Percentiles rank a stretch among this genome's conserved stretches.
Evolutionary conservation across 2,113 vertebrate genomes (phyloP).

Genomic region (Hiodon alosoides): DNA sequence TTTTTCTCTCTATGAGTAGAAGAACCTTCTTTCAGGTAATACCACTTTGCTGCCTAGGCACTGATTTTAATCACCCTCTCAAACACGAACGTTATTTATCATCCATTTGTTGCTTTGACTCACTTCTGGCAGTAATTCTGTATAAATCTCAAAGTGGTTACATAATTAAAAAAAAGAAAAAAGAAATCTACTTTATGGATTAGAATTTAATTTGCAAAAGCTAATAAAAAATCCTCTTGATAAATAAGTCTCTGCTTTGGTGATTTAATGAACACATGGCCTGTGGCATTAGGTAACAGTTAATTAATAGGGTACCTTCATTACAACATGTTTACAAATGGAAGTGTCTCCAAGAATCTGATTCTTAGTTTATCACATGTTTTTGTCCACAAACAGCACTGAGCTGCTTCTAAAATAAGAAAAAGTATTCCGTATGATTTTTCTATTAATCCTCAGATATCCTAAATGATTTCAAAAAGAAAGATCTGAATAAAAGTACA

Average conservation of each 20-base stretch:
- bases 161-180: constrained; percentile 44
- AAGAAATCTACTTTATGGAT: constrained; percentile 49
- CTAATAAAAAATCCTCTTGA: constrained; percentile 51
- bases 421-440: too few species aligned
- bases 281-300: neutral
- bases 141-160: constrained; percentile 44
- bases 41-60: constrained; percentile 32
- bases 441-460: too few species aligned
- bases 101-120: constrained; percentile 35
- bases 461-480: too few species aligned
- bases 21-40: neutral
- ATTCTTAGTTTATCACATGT: neutral
- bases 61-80: constrained; percentile 44
- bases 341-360: neutral
- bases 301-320: neutral
- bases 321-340: constrained; percentile 42
- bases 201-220: constrained; percentile 56
- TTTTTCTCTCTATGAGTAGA: too few species aligned
- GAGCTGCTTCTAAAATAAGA: too few species aligned
- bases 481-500: too few species aligned
- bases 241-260: constrained; percentile 43
- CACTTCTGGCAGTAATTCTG: constrained; percentile 29
- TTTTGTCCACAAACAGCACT: neutral
- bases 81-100: constrained; percentile 43
- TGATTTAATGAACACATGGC: constrained; percentile 40